Evolutionary conservation across 1,140 invertebrate species (phyloP).

Genomic region (Calliopsis andreniformis): DNA sequence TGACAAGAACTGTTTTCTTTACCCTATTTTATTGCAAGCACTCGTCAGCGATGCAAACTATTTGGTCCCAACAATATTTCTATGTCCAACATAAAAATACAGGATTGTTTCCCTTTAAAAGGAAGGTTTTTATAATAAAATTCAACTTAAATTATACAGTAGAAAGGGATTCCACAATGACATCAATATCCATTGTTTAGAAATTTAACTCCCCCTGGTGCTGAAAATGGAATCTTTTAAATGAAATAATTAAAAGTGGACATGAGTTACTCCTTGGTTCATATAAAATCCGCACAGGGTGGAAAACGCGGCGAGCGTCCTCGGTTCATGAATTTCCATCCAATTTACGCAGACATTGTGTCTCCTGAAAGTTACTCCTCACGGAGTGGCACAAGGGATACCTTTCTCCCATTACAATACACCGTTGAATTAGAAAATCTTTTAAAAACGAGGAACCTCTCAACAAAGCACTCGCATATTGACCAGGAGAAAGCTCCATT

Average conservation of each 20-base stretch:
- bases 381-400: not conserved
- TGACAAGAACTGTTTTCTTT: no score
- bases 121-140: no score
- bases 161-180: no score
- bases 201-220: not conserved
- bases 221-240: not conserved
- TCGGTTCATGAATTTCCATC: constrained; percentile 42
- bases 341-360: constrained; percentile 44
- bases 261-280: not conserved
- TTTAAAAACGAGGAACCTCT: not conserved
- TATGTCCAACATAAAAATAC: no score
- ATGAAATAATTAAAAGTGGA: not conserved
- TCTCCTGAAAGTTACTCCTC: constrained; percentile 4
- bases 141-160: no score
- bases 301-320: constrained; percentile 21
- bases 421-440: constrained; percentile 12
- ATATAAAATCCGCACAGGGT: constrained; percentile 4
- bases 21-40: no score
- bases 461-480: not conserved
- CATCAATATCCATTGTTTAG: not conserved
- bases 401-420: not conserved
- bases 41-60: no score
- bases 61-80: no score
- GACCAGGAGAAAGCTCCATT: not conserved
- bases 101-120: no score